phyloP scores from a whole-genome alignment of 2,888 invertebrate species.

The Andrena bicolor region DNA sequence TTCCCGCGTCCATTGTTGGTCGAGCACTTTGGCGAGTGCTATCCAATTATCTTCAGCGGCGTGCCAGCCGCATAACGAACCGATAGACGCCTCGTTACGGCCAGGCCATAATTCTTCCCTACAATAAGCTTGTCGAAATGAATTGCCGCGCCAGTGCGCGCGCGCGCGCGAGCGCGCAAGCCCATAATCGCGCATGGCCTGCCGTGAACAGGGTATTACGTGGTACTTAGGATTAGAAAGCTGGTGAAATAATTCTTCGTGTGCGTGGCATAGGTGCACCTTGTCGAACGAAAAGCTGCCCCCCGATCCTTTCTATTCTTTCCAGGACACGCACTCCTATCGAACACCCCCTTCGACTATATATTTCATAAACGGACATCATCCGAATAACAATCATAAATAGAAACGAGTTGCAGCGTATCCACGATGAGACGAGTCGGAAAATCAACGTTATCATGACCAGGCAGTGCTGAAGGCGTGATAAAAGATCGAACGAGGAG shows the following conservation, averaged over 20 bases:
- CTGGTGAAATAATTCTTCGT: conserved; percentile 39
- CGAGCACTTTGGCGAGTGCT: conserved; percentile 65
- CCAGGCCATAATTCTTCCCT: conserved; percentile 65
- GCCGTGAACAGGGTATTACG: conserved; percentile 53
- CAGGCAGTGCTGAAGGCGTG: background rate
- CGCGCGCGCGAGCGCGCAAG: conserved; percentile 38
- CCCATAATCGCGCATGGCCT: conserved; percentile 28
- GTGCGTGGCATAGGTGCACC: background rate
- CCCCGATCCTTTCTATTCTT: background rate
- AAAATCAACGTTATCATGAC: background rate
- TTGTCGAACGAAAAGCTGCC: background rate
- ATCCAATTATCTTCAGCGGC: conserved; percentile 69
- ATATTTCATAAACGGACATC: too few species aligned
- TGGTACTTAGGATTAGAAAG: conserved; percentile 66
- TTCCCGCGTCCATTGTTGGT: conserved; percentile 63
- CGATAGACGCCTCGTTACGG: conserved; percentile 73
- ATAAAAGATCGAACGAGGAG: conserved; percentile 27
- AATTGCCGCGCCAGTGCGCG: conserved; percentile 56
- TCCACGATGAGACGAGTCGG: background rate
- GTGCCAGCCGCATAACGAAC: conserved; percentile 65
- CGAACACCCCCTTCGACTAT: too few species aligned
- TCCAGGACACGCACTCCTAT: too few species aligned
- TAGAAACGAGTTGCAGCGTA: background rate
- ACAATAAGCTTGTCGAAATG: conserved; percentile 69
- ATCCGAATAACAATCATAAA: background rate